These are phyloP conservation scores for Chouioia cunea DNA, from an alignment of 2,888 invertebrate genomes.

Conservation along the genomic window DNA sequence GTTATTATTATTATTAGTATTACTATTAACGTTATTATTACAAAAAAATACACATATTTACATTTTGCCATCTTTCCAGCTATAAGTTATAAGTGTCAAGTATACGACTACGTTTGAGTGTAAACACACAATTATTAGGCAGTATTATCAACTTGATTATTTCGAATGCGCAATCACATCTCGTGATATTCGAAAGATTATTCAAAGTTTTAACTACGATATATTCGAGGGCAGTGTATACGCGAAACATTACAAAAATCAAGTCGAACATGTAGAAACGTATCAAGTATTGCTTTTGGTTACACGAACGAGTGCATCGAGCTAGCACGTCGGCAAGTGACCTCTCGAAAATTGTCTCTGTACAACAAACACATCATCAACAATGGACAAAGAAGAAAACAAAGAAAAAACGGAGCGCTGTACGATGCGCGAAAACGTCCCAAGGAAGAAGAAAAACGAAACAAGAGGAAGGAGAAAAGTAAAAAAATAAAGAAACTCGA, in stretches of 20 bases:
- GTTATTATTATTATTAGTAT: conserved; percentile 24
- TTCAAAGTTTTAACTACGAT: not conserved
- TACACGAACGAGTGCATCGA: too few relatives aligned
- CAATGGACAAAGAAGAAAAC: too few relatives aligned
- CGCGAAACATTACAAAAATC: not conserved
- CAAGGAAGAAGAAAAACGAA: not conserved
- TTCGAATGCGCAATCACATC: too few relatives aligned
- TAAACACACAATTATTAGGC: conserved; percentile 13
- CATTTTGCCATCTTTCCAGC: conserved; percentile 13
- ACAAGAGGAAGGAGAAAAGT: not conserved
- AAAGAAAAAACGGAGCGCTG: too few relatives aligned
- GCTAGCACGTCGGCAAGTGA: too few relatives aligned
- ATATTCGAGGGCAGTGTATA: not conserved
- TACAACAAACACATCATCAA: too few relatives aligned
- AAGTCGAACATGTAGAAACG: too few relatives aligned
- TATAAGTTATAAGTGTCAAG: not conserved
- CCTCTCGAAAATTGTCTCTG: too few relatives aligned
- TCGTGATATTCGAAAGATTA: too few relatives aligned
- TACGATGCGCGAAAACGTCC: too few relatives aligned
- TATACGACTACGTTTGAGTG: conserved; percentile 19
- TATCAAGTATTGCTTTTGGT: too few relatives aligned
- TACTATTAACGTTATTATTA: conserved; percentile 24
- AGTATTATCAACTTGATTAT: not conserved
- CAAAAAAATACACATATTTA: conserved; percentile 45
- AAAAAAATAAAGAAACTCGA: not conserved